Base-by-base conservation (phyloP, 2,888 invertebrate genomes). In the Lacanobia wlatinum region DNA sequence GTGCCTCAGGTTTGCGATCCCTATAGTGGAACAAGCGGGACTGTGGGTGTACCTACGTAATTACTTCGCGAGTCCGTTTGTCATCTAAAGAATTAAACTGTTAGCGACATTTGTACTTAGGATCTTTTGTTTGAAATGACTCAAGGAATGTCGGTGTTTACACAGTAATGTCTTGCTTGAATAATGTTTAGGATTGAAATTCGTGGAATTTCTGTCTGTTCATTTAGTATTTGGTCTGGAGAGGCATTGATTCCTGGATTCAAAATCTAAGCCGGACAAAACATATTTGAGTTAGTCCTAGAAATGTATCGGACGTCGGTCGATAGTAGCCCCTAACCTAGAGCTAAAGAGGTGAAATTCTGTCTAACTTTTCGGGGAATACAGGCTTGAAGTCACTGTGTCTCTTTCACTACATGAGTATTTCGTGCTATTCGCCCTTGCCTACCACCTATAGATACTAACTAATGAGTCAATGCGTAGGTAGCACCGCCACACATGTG, bases 41-140 rank as follows among this genome's bases (percentile, higher is more conserved):
- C 69, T 69, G 43, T 0, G 70, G 59, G 21, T 16, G 70, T 78
- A 76, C 73, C 61, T 62, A 70, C 55, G 77, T 78, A 80, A 87
- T 83, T 83, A 80, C 78, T 80, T 58, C 58, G 61, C 53, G 74
- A 71, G 74, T 81, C 73, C 70, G 76, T 80, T 73, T 79, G 77
- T 78, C 86, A 78, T 80, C 66, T 73, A 73, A 75, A 78, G 73
- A 85, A 84, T 78, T 79, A 78, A 83, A 84, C 78, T 83, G 83
- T 83, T 76, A 65, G 78, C 66, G 71, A 81, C 76, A 77, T 75
- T 76, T 72, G 52, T 64, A 68, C 61, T 71, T 63, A 70, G 34
- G 16, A 43, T 28, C 55, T 62, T 43, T 72, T 66, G 53, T 65
- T 34, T 46, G 5, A 59, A 53, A 69, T 66, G 34, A 56, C 46